phyloP scores from a whole-genome alignment of 2,888 invertebrate genomes.

The Synergus laeviventris region DNA sequence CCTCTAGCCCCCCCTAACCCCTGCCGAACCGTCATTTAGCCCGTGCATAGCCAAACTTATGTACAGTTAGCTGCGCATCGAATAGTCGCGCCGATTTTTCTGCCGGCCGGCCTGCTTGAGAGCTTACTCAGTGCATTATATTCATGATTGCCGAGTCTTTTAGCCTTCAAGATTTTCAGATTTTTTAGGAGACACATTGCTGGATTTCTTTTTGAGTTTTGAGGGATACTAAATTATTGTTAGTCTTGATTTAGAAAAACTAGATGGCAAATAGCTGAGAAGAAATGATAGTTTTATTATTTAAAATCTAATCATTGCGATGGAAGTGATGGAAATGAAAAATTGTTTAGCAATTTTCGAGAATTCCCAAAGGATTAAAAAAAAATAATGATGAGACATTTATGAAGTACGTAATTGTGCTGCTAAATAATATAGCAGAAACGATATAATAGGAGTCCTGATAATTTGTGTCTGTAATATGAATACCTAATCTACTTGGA shows the following conservation, averaged over 20 bases:
- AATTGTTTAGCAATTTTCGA: too few species aligned
- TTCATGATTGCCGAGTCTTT: slow-evolving; percentile 2
- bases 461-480: background rate
- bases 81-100: slow-evolving; percentile 65
- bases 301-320: too few species aligned
- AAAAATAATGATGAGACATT: too few species aligned
- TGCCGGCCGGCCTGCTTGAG: slow-evolving; percentile 45
- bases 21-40: slow-evolving; percentile 65
- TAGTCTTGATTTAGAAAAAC: background rate
- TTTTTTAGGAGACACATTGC: background rate
- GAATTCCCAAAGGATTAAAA: too few species aligned
- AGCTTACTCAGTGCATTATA: slow-evolving; percentile 31
- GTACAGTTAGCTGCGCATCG: slow-evolving; percentile 71
- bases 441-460: background rate
- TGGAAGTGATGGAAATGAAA: too few species aligned
- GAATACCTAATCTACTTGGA: background rate
- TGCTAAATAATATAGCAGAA: background rate
- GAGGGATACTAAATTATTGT: background rate
- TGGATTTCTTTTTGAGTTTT: background rate
- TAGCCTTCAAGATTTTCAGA: background rate
- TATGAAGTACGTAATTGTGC: too few species aligned
- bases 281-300: background rate
- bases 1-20: slow-evolving; percentile 49
- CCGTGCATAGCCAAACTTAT: slow-evolving; percentile 71
- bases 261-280: background rate